Percentiles rank a stretch among this genome's conserved stretches.
Conservation (phyloP, 2,888 invertebrate genomes). For the Bombylius major region DNA sequence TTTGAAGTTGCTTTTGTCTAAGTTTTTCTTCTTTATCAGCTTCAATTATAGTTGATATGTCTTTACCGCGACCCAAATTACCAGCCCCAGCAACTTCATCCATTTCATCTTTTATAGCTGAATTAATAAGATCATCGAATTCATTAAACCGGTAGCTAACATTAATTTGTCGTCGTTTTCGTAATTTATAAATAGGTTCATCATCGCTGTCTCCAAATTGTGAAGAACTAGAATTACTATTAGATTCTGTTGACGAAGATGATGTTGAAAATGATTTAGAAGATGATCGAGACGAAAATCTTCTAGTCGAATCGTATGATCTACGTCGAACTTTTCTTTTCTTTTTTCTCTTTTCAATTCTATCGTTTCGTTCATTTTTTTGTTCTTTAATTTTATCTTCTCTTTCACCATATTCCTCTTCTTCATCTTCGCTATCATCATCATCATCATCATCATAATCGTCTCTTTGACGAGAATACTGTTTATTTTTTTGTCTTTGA, state of each 20-base stretch:
- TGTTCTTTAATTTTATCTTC: conserved; percentile 22
- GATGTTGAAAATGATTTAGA: conserved; percentile 13
- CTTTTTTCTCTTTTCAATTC: background rate
- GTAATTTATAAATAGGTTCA: conserved; percentile 71
- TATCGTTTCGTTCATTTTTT: background rate
- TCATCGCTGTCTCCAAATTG: conserved; percentile 39
- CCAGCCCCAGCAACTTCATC: conserved; percentile 65
- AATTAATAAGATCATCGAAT: conserved; percentile 90
- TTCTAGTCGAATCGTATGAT: conserved; percentile 14
- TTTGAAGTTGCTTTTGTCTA: conserved; percentile 20
- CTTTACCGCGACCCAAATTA: conserved; percentile 75
- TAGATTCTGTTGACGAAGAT: conserved; percentile 14
- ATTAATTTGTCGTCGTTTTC: conserved; percentile 66
- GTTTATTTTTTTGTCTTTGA: conserved; percentile 14
- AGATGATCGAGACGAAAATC: conserved; percentile 17
- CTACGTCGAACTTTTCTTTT: background rate
- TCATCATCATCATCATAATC: conserved; percentile 1
- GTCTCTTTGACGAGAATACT: conserved; percentile 5
- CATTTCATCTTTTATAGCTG: conserved; percentile 73
- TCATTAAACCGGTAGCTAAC: conserved; percentile 81
- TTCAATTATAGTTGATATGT: conserved; percentile 80
- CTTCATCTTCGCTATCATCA: conserved; percentile 17
- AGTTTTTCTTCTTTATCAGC: conserved; percentile 56
- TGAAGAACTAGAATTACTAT: conserved; percentile 15
- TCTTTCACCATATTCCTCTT: conserved; percentile 19